Base-by-base conservation (phyloP, 1,140 invertebrate species). In the Hypsibius dujardini region DNA sequence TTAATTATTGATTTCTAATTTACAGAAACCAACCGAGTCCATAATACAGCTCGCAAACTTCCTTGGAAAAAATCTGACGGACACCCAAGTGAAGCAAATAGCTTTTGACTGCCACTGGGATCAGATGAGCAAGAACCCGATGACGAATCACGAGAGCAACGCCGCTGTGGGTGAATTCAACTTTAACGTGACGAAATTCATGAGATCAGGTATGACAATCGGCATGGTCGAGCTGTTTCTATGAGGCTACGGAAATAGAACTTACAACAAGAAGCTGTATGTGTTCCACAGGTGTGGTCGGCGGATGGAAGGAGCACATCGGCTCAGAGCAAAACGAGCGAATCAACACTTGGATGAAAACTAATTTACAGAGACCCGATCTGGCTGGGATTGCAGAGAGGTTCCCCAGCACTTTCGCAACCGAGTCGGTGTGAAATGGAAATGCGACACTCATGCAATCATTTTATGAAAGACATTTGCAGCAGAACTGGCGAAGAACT, bases 341-440 rank as follows among this genome's bases (percentile, higher is more conserved):
- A n/a, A 56, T 56, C 50, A 56, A 56, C 50, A n/a, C 50, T 7
- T 56, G 50, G 50, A 56, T 56, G 50, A n/a, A 56, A n/a, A 56
- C 7, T 7, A 56, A 56, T n/a, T 7, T 56, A n/a, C 50, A 56
- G 50, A 56, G 50, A n/a, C 50, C 50, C 7, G 50, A 56, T 7
- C 50, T 56, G 50, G 50, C 50, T n/a, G 50, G 50, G 50, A 7
- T 56, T 7, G 50, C 50, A 7, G 50, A 56, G n/a, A 56, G 50
- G n/a, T 56, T 56, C n/a, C n/a, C 50, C 7, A n/a, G n/a, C 7
- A 56, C 50, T n/a, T 56, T 56, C 50, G n/a, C 7, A 56, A 56
- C n/a, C 50, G 50, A 56, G n/a, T 56, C 7, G n/a, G n/a, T 7
- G 7, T 56, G 50, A 56, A 56, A 56, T n/a, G n/a, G n/a, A n/a